Base-by-base conservation (phyloP, 2,797 vertebrate species). In the Ceryle rudis region DNA sequence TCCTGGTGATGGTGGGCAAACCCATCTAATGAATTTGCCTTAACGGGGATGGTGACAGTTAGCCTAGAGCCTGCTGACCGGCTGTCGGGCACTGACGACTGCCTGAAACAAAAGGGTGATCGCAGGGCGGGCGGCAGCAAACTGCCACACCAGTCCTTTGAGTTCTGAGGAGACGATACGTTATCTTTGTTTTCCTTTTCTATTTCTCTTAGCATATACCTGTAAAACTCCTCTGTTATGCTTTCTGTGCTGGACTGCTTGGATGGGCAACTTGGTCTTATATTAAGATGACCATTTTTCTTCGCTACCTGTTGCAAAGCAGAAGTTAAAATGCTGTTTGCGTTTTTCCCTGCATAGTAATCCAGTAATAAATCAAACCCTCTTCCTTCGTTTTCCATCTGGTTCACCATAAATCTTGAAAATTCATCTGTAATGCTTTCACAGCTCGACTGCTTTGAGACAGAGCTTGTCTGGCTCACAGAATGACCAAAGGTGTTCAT, bases 361-460 rank as follows among this genome's bases (percentile, higher is more conserved):
- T 99, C 99, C 86, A 99, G 97, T 62, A 99, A 96, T 37, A 99
- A 97, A 96, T 99, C 99, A 96, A 99, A 99, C 5, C 98, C 99
- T 89, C 99, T 98, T 60, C 99, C 99, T 97, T 99, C 99, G 0
- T 97, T 99, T 97, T 99, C 99, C 99, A 99, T 99, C 97, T 99
- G 99, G 96, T 99, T 99, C 49, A 99, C 99, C 99, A 99, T 99
- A 97, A 99, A 99, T 79, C 99, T 98, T 69, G 99, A 99, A 96
- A 99, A 99, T 97, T 99, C 99, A 69, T 99, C 99, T 1, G 99
- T 99, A 97, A 99, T 99, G 97, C 99, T 99, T 97, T 99, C 99
- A 54, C 99, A 99, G 93, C 99, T 99, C 10, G 99, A 99, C 96
- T 99, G 99, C 95, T 99, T 99, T 55, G 99, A 99, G 93, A 99